Percentiles rank a stretch among this genome's conserved stretches.
These are phyloP conservation scores for Aptenodytes patagonicus DNA, from an alignment of 2,113 vertebrate genomes.

Conservation along the genomic window DNA sequence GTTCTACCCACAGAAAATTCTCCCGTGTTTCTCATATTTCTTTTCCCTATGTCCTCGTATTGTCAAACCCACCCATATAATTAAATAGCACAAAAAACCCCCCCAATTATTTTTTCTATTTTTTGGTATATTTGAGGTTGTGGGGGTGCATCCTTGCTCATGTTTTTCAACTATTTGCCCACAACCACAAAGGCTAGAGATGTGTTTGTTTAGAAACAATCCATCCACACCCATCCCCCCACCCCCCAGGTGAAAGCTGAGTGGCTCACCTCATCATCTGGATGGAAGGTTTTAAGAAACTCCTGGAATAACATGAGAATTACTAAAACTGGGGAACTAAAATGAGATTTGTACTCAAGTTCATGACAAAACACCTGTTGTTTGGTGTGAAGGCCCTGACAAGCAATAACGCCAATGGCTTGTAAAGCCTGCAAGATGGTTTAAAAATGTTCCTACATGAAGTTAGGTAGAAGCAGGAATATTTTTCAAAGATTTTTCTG, in stretches of 20 bases:
- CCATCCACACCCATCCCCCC: too few relatives aligned
- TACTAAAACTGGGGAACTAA: not conserved
- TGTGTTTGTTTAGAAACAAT: not conserved
- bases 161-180: not conserved
- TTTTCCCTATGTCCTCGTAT: not conserved
- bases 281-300: not conserved
- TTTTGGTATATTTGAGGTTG: not conserved
- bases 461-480: not conserved
- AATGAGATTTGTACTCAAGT: not conserved
- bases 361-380: not conserved
- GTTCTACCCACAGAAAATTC: not conserved
- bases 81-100: not conserved
- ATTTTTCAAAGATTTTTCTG: not conserved
- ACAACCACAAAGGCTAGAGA: not conserved
- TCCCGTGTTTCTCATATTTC: not conserved
- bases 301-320: not conserved
- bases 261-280: not conserved
- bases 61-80: not conserved
- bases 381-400: not conserved
- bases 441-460: not conserved
- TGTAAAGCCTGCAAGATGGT: not conserved
- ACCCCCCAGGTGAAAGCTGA: not conserved
- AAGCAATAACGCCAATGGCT: not conserved
- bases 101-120: fast-evolving
- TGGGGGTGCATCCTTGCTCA: not conserved